Conservation (phyloP, 2,888 invertebrate species). For the Ophion obscuratus region DNA sequence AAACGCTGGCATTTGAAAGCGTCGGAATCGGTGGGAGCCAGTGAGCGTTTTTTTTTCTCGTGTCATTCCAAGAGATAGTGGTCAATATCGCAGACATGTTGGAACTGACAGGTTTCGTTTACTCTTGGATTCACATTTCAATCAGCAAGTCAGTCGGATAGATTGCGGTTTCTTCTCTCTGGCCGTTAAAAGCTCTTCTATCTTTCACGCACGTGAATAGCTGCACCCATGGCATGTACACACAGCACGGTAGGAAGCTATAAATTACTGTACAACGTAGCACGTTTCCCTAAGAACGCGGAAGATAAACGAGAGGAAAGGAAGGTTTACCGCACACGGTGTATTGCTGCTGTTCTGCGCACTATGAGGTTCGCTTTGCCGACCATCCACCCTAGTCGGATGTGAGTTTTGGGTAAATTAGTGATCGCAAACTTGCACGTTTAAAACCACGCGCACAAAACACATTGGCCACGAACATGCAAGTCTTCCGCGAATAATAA, state of each 20-base stretch:
- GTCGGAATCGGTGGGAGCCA: too few species aligned
- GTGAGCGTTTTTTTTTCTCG: too few species aligned
- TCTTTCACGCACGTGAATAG: neutral
- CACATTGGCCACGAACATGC: neutral
- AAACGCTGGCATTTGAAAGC: too few species aligned
- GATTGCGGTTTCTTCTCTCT: too few species aligned
- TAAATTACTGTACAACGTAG: constrained; percentile 17
- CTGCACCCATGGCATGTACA: neutral
- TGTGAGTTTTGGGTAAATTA: constrained; percentile 48
- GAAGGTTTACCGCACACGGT: constrained; percentile 15
- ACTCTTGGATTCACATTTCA: constrained; percentile 36
- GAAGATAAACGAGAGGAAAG: constrained; percentile 1
- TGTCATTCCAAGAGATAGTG: too few species aligned
- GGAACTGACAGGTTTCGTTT: neutral
- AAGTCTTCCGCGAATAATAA: neutral
- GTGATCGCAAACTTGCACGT: constrained; percentile 29
- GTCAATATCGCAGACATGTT: neutral
- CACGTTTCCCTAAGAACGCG: neutral
- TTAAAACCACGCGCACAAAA: constrained; percentile 16
- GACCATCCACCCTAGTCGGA: constrained; percentile 4
- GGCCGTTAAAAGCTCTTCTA: neutral
- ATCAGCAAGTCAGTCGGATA: neutral
- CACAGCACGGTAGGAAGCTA: neutral
- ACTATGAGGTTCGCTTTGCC: constrained; percentile 31
- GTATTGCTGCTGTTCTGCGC: neutral